Evolutionary conservation across 2,888 invertebrate genomes (phyloP), one percentile per base, ranked within the genome.

Genomic region (Silvanus unidentatus): DNA sequence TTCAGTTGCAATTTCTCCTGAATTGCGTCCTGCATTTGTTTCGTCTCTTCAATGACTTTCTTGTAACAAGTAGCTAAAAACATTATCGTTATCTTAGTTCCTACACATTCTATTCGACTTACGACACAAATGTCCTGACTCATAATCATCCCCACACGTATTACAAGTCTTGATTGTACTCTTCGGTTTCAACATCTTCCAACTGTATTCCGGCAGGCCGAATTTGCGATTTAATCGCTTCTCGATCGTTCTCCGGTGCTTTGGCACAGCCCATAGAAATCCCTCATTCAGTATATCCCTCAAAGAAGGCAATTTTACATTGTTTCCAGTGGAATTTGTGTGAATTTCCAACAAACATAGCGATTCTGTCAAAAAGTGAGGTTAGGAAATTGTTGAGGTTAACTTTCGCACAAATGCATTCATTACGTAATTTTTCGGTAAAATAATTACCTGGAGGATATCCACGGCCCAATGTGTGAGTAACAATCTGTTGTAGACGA

Each of bases 141-240:
- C 87, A 69, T 91, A 81, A 71, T 87, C 80, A 68, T 88, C 82
- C 1, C 96, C 96, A 73, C 96, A 96, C 37, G 79, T 79, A 50
- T 80, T 74, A 63, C 96, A 96, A 1, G 80, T 77, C 50, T 84
- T 73, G 22, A 96, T 74, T 68, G 87, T 82, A 2, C 74, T 84
- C 66, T 86, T 90, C 0, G 87, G 83, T 15, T 45, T 73, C 10
- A 86, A 64, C 49, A 83, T 77, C 70, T 92, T 90, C 76, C 79
- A 80, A 9, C 77, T 69, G 65, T 82, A 81, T 0, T 83, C 74
- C 0, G 82, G 80, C 32, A 64, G 52, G 0, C 91, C 91, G 69
- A 77, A 91, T 70, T 82, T 88, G 38, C 92, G 76, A 36, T 77
- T 84, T 55, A 76, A 69, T 47, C 90, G 76, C 64, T 74, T 84